Conservation (phyloP, 1,140 invertebrate species). For the Grapholita molesta region DNA sequence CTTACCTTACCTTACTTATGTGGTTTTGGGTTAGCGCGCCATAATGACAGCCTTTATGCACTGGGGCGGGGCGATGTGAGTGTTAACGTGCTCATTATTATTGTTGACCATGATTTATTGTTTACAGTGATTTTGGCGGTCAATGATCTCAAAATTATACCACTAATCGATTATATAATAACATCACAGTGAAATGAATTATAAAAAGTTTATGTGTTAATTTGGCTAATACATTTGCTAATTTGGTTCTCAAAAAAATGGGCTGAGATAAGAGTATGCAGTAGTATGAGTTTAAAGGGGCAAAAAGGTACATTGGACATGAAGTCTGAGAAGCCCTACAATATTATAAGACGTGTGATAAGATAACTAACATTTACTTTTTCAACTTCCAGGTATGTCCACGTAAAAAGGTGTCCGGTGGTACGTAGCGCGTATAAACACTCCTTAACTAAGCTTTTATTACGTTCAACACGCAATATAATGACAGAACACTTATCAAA, state of each 20-base stretch:
- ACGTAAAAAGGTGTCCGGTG: slow-evolving; percentile 19
- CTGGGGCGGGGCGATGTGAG: slow-evolving; percentile 61
- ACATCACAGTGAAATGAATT: neutral
- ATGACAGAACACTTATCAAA: slow-evolving; percentile 57
- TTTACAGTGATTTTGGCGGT: slow-evolving; percentile 22
- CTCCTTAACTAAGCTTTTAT: slow-evolving; percentile 25
- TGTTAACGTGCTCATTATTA: slow-evolving; percentile 68
- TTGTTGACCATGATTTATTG: slow-evolving; percentile 36
- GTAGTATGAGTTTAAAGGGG: no score
- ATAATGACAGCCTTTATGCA: slow-evolving; percentile 67
- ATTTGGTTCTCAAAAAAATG: no score
- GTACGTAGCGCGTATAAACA: slow-evolving; percentile 22
- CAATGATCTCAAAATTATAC: slow-evolving; percentile 15
- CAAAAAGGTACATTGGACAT: no score
- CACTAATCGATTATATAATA: slow-evolving; percentile 18
- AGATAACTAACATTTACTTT: neutral
- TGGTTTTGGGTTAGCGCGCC: slow-evolving; percentile 58
- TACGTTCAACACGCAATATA: slow-evolving; percentile 43
- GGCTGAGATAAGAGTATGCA: no score
- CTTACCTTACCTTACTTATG: slow-evolving; percentile 45
- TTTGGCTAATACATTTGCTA: neutral
- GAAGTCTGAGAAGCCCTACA: no score
- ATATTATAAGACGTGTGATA: neutral
- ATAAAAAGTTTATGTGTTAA: slow-evolving; percentile 12
- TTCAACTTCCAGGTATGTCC: slow-evolving; percentile 30